Conservation (phyloP, 2,797 vertebrate species). For the Hydrophis major region DNA sequence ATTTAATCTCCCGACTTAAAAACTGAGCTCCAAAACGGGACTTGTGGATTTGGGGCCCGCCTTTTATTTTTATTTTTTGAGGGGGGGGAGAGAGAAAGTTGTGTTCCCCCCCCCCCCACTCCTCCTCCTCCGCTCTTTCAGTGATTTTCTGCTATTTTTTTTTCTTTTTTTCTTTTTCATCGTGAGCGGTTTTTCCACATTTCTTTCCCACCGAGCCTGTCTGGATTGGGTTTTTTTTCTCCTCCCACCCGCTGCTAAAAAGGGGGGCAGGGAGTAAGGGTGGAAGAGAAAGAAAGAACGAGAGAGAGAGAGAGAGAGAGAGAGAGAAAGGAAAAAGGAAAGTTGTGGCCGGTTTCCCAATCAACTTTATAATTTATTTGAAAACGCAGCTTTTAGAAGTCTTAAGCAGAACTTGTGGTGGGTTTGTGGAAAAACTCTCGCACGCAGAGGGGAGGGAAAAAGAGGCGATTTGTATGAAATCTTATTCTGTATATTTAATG, state of each 20-base stretch:
- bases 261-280: conserved; percentile 12
- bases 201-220: neutral
- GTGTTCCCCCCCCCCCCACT: neutral
- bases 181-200: neutral
- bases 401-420: neutral
- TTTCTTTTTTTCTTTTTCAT: fast-evolving
- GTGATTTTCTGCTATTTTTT: neutral
- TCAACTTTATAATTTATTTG: conserved; percentile 81
- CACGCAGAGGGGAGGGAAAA: conserved; percentile 57
- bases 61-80: conserved; percentile 32
- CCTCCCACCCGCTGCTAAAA: neutral
- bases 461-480: conserved; percentile 96
- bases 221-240: neutral
- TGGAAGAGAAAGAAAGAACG: neutral
- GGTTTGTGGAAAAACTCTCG: conserved; percentile 56
- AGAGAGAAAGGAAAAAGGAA: neutral
- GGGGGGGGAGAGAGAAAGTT: neutral
- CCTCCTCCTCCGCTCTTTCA: neutral
- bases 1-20: conserved; percentile 81
- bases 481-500: conserved; percentile 99
- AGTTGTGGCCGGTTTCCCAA: neutral
- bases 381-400: conserved; percentile 70
- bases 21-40: conserved; percentile 68
- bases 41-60: conserved; percentile 37
- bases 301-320: conserved; percentile 28